Evolutionary conservation across 2,888 invertebrate species (phyloP).

Genomic region (Cosmia trapezina): DNA sequence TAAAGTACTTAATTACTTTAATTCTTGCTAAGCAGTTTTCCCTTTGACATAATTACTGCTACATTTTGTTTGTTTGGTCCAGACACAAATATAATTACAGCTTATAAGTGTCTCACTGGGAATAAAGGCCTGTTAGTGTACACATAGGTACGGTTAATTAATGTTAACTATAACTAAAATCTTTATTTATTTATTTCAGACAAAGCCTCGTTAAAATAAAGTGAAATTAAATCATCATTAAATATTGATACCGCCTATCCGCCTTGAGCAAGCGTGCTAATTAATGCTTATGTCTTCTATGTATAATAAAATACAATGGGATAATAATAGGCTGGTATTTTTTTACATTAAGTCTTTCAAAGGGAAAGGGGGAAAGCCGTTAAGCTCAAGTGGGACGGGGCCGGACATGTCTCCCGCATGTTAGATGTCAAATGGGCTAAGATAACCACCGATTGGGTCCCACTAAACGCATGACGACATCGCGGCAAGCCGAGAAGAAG

Average conservation of each 20-base stretch:
- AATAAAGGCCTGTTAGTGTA: too few species aligned
- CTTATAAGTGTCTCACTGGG: not conserved
- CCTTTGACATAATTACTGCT: constrained; percentile 22
- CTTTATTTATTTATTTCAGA: not conserved
- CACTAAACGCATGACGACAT: too few species aligned
- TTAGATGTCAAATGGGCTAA: too few species aligned
- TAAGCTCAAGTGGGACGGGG: too few species aligned
- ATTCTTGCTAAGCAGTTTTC: not conserved
- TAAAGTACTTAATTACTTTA: constrained; percentile 19
- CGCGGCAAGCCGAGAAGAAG: too few species aligned
- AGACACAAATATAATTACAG: constrained; percentile 45
- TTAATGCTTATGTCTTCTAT: too few species aligned
- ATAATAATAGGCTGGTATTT: not conserved
- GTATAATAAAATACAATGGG: too few species aligned
- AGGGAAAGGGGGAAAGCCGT: too few species aligned
- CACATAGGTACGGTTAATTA: not conserved
- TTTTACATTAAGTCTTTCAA: not conserved
- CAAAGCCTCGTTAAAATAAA: not conserved
- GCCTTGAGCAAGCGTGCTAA: too few species aligned
- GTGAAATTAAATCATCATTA: too few species aligned
- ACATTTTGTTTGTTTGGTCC: constrained; percentile 1
- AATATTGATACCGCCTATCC: not conserved
- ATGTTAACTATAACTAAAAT: not conserved
- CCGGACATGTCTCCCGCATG: too few species aligned
- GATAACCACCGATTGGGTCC: too few species aligned